Percentiles rank a stretch among this genome's conserved stretches.
Evolutionary conservation across 2,113 vertebrate species (phyloP).

Genomic region (Formicarius rufipectus): DNA sequence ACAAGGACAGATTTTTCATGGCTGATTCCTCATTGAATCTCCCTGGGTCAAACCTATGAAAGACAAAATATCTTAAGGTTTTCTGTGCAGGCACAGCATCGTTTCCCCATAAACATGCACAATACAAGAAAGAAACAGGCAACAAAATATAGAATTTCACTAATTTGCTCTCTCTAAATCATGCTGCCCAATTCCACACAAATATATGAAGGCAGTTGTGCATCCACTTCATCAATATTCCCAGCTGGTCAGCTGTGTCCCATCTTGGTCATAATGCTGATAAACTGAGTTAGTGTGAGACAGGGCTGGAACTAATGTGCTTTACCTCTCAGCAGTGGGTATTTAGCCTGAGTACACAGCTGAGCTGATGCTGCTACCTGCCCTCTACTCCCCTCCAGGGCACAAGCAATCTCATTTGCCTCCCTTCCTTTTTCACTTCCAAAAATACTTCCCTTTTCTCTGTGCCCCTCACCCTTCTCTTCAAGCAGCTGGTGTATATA

Average conservation of each 20-base stretch:
- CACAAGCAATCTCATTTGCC: background rate
- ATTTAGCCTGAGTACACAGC: background rate
- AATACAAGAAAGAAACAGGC: background rate
- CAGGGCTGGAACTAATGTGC: background rate
- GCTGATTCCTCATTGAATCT: slow-evolving; percentile 85
- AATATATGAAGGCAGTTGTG: background rate
- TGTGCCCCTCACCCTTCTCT: background rate
- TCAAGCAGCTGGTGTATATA: slow-evolving; percentile 11
- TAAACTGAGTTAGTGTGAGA: background rate
- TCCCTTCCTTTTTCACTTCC: background rate
- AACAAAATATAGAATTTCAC: background rate
- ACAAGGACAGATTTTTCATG: slow-evolving; percentile 84
- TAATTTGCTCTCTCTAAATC: background rate
- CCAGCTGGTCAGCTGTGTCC: background rate
- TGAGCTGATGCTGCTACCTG: background rate
- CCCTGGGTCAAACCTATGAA: slow-evolving; percentile 88
- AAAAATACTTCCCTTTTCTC: background rate
- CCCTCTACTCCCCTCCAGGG: background rate
- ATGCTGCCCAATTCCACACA: background rate
- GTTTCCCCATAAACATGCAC: background rate
- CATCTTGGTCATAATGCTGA: slow-evolving; percentile 3
- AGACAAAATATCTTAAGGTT: background rate
- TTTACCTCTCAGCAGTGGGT: background rate
- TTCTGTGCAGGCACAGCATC: background rate
- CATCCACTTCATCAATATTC: background rate